phyloP scores from a whole-genome alignment of 2,113 vertebrate genomes.

The Osmerus mordax region DNA sequence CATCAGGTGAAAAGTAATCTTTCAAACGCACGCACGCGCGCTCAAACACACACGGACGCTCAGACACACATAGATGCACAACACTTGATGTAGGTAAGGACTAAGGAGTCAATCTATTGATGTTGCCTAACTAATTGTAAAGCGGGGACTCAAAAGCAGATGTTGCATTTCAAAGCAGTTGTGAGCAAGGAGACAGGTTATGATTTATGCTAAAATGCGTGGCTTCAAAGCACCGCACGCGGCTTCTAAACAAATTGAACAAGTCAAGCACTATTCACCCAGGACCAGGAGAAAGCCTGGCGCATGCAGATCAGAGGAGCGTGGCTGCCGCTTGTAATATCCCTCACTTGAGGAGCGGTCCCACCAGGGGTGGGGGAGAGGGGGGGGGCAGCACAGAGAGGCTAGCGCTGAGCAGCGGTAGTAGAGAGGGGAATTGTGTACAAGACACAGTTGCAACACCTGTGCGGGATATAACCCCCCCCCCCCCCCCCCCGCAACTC shows the following conservation, averaged over 20 bases:
- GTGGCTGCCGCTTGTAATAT: slow-evolving; percentile 77
- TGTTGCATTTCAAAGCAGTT: slow-evolving; percentile 81
- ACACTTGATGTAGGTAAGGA: slow-evolving; percentile 71
- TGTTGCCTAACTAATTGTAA: slow-evolving; percentile 79
- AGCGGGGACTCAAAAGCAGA: slow-evolving; percentile 76
- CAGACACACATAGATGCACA: slow-evolving; percentile 43
- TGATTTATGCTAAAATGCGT: slow-evolving; percentile 82
- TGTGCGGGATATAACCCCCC: slow-evolving; percentile 54
- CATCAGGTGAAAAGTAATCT: slow-evolving; percentile 29
- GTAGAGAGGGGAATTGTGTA: slow-evolving; percentile 66
- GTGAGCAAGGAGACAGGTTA: slow-evolving; percentile 75
- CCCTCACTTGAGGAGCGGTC: slow-evolving; percentile 72
- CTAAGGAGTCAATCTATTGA: slow-evolving; percentile 75
- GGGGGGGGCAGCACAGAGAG: slow-evolving; percentile 55
- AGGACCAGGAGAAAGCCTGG: slow-evolving; percentile 72
- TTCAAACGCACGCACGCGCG: slow-evolving; percentile 29
- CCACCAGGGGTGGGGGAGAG: slow-evolving; percentile 52
- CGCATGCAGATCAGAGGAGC: slow-evolving; percentile 74
- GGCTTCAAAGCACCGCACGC: slow-evolving; percentile 78
- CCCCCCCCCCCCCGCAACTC: slow-evolving; percentile 27
- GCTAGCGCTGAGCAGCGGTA: slow-evolving; percentile 56
- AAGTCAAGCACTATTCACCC: slow-evolving; percentile 82
- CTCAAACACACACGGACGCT: slow-evolving; percentile 13
- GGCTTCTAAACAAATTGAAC: slow-evolving; percentile 83
- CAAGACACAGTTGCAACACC: slow-evolving; percentile 73